These are phyloP conservation scores for Cosmia pyralina DNA, from an alignment of 2,888 invertebrate genomes.

Conservation along the genomic window DNA sequence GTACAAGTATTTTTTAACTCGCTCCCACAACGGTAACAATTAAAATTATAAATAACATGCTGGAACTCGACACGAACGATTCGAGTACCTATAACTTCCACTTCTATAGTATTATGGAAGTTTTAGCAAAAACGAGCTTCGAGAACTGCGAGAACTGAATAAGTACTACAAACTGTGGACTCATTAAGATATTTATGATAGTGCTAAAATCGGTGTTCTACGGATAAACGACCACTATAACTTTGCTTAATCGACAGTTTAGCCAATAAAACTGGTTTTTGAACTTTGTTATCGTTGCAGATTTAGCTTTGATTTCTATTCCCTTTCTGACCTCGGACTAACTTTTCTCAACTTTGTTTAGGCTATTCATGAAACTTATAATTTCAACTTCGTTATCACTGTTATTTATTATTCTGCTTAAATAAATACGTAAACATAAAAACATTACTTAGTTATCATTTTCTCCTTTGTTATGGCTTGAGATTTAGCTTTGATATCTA, in stretches of 20 bases:
- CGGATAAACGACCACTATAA: conserved; percentile 42
- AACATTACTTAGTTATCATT: background rate
- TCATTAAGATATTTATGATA: conserved; percentile 68
- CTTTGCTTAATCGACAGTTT: conserved; percentile 48
- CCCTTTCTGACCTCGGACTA: conserved; percentile 6
- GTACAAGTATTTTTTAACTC: background rate
- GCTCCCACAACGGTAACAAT: conserved; percentile 18
- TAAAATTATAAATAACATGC: conserved; percentile 12
- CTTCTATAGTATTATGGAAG: conserved; percentile 7
- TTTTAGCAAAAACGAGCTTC: conserved; percentile 44
- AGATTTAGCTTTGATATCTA: conserved; percentile 23
- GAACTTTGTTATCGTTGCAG: conserved; percentile 28
- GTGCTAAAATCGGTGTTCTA: conserved; percentile 54
- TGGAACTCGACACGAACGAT: conserved; percentile 9
- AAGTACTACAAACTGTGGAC: conserved; percentile 58
- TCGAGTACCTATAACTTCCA: conserved; percentile 8
- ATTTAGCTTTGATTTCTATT: conserved; percentile 27
- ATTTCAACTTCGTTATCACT: background rate
- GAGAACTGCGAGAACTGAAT: conserved; percentile 44
- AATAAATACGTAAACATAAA: background rate
- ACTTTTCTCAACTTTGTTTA: background rate
- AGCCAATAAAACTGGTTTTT: conserved; percentile 39
- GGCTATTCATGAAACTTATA: background rate
- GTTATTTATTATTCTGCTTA: background rate
- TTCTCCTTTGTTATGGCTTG: conserved; percentile 21